Conservation (phyloP, 1,140 invertebrate genomes). For the Dendroctonus ponderosae region DNA sequence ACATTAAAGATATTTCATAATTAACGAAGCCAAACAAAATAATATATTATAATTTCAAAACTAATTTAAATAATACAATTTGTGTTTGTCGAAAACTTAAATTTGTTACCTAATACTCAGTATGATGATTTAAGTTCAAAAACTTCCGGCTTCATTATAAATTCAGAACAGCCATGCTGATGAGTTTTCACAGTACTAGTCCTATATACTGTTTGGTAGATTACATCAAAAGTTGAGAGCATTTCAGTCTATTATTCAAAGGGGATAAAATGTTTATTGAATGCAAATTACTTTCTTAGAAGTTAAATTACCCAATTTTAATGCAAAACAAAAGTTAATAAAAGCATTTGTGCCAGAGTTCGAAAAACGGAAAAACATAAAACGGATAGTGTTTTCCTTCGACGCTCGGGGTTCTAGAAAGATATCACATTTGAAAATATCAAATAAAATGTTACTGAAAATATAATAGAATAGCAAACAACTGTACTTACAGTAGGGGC, state of each 20-base stretch:
- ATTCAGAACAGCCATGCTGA: constrained; percentile 3
- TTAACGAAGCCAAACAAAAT: too few species aligned
- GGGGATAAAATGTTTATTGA: constrained; percentile 29
- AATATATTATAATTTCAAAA: too few species aligned
- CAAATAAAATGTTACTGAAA: too few species aligned
- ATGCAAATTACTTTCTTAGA: constrained; percentile 27
- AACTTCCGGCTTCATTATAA: constrained; percentile 2
- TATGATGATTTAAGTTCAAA: too few species aligned
- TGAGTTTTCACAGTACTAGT: constrained; percentile 10
- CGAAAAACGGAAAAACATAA: constrained; percentile 5
- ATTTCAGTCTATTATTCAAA: constrained; percentile 23
- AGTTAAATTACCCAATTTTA: constrained; percentile 29
- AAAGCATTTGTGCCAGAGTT: constrained; percentile 4
- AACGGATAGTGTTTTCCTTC: constrained; percentile 6
- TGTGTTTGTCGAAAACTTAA: too few species aligned
- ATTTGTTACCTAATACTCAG: too few species aligned
- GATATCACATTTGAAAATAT: background rate
- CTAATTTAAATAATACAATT: too few species aligned
- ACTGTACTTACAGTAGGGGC: too few species aligned
- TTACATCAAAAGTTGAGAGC: constrained; percentile 20
- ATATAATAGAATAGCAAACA: too few species aligned
- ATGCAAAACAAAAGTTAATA: constrained; percentile 22
- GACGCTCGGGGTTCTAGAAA: background rate
- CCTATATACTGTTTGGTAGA: constrained; percentile 11
- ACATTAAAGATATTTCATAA: too few species aligned